phyloP scores from a whole-genome alignment of 2,113 vertebrate genomes.

The Craseonycteris thonglongyai region DNA sequence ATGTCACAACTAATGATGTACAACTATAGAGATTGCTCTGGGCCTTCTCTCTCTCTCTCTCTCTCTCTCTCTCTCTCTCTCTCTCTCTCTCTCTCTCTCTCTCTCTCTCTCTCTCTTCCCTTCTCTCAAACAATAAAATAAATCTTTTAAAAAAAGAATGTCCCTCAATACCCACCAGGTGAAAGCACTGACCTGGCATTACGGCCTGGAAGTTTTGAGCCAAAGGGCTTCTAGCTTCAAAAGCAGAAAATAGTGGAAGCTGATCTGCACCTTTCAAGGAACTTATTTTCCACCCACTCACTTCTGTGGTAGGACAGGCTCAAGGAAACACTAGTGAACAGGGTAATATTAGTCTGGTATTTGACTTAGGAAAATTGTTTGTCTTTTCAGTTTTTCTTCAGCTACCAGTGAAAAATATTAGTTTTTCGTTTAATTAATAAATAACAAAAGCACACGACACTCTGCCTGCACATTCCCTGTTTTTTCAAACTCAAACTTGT shows the following conservation, averaged over 20 bases:
- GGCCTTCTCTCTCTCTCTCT: too few relatives aligned
- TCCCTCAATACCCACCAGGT: background rate
- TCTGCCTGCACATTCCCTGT: background rate
- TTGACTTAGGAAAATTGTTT: background rate
- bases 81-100: too few relatives aligned
- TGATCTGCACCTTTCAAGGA: background rate
- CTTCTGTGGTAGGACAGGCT: background rate
- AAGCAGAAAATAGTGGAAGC: background rate
- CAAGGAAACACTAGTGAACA: background rate
- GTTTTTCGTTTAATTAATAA: background rate
- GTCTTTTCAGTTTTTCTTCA: background rate
- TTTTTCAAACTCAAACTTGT: background rate
- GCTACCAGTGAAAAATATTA: background rate
- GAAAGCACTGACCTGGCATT: background rate
- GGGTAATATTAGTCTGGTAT: background rate
- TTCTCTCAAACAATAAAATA: too few relatives aligned
- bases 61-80: too few relatives aligned
- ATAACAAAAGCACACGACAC: background rate
- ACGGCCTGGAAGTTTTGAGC: background rate
- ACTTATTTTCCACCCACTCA: background rate
- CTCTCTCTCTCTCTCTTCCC: too few relatives aligned
- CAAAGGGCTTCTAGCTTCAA: background rate
- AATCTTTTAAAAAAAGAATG: too few relatives aligned
- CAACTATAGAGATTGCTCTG: too few relatives aligned
- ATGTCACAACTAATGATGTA: too few relatives aligned